Evolutionary conservation across 35 echinoderm and acorn worm genomes (phyloP), one percentile per base, ranked within the genome.

Genomic region (Holothuria glaberrima): DNA sequence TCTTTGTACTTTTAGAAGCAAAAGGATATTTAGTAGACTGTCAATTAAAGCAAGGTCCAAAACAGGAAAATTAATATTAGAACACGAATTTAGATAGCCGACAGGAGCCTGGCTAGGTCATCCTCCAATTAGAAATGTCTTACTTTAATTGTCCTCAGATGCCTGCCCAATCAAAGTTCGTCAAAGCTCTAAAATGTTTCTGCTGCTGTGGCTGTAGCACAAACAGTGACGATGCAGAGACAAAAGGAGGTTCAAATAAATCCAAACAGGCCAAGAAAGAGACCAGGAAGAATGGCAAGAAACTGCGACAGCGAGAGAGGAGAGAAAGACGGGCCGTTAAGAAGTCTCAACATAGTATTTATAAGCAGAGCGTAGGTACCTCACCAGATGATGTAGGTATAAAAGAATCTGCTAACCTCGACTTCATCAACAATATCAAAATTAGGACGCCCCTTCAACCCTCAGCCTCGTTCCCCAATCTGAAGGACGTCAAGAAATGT

Each of bases 131-230:
- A 17, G 3, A 54, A 54, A 54, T 54, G 5, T 54, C 50, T 5
- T 1, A 14, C 16, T 9, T 69, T 27, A 7, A 27, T 69, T 69
- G 3, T 35, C 33, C 20, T 21, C 71, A 75, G 71, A 75, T 75
- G 71, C 71, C 71, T 25, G 29, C 19, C 24, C 71, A 75, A 75
- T 75, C 71, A 9, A 75, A 75, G 44, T 75, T 75, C 34, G 19
- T 75, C 44, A 32, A 32, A 38, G 17, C 41, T 29, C 28, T 75
- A 17, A 32, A 41, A 75, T 32, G 71, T 12, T 75, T 32, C 24
- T 75, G 71, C 19, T 75, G 71, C 44, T 75, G 71, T 17, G 10
- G 28, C 50, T 14, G 50, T 54, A 9, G 50, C 16, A 14, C 50
- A 54, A 54, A 54, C 34, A 10, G 20, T 17, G 12, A 75, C 9